Evolutionary conservation across 1,140 invertebrate genomes (phyloP).

Genomic region (Nasonia vitripennis): DNA sequence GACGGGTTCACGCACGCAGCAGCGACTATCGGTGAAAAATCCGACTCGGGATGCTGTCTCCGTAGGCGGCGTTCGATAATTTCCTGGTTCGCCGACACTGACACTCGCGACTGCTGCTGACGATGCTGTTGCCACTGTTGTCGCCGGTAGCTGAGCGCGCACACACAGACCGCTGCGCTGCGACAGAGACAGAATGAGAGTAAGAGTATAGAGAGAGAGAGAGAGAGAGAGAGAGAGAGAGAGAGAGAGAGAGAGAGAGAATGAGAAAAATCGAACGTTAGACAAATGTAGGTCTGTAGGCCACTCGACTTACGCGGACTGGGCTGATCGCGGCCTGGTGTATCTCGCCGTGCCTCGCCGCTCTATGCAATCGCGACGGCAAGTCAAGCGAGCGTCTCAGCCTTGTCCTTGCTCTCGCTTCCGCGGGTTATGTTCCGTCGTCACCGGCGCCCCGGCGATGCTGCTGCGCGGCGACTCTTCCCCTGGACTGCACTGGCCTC

Average conservation of each 20-base stretch:
- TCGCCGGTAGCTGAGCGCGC: not conserved
- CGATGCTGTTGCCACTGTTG: not conserved
- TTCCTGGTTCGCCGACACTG: not conserved
- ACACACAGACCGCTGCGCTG: not conserved
- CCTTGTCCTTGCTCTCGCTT: constrained; percentile 51
- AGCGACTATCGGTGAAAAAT: constrained; percentile 48
- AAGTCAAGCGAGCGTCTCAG: constrained; percentile 72
- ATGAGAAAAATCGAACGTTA: constrained; percentile 76
- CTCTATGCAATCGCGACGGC: constrained; percentile 65
- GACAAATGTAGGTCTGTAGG: constrained; percentile 83
- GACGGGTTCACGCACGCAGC: not conserved
- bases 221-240: constrained; percentile 33
- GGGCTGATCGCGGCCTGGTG: not conserved
- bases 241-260: constrained; percentile 45
- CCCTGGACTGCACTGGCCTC: not conserved
- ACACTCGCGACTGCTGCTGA: not conserved
- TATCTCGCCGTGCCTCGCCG: no score
- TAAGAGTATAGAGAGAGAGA: constrained; percentile 37
- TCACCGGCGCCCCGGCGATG: not conserved
- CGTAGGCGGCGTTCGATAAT: not conserved
- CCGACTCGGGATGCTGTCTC: constrained; percentile 22
- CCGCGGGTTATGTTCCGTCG: not conserved
- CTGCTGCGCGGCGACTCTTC: not conserved
- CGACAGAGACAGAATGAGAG: not conserved
- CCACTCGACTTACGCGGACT: constrained; percentile 79